Conservation (phyloP, 2,113 vertebrate genomes). For the Ceratotherium simum region DNA sequence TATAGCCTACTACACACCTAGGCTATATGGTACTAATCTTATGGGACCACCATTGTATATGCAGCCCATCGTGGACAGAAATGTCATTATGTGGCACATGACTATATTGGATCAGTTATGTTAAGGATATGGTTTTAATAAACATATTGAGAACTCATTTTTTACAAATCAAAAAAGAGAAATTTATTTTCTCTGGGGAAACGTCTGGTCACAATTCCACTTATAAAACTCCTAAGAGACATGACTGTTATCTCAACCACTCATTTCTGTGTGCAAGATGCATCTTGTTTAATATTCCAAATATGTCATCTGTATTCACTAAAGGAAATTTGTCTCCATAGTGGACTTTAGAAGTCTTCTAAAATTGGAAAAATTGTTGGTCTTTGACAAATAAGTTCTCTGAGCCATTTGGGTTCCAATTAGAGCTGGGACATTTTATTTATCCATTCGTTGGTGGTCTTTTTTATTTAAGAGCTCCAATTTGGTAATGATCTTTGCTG, state of each 20-base stretch:
- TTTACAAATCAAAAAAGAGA: neutral
- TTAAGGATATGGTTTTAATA: neutral
- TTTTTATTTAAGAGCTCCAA: neutral
- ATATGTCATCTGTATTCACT: neutral
- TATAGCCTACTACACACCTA: no score
- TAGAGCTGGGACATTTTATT: constrained; percentile 18
- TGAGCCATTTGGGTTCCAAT: neutral
- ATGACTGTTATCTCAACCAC: neutral
- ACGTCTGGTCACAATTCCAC: neutral
- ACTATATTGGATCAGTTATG: neutral
- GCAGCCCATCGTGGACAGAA: no score
- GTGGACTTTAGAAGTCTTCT: neutral
- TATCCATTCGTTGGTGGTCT: neutral
- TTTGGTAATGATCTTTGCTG: constrained; percentile 14
- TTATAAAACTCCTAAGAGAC: neutral
- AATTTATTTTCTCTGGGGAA: neutral
- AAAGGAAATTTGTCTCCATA: neutral
- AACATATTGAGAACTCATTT: neutral
- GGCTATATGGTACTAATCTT: no score
- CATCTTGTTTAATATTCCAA: neutral
- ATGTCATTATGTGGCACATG: no score
- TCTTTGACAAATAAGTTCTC: neutral
- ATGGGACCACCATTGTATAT: no score
- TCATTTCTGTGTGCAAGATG: neutral
- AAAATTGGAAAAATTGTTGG: neutral